These are phyloP conservation scores for Tachina lurida DNA, from an alignment of 2,888 invertebrate genomes.

Conservation along the genomic window DNA sequence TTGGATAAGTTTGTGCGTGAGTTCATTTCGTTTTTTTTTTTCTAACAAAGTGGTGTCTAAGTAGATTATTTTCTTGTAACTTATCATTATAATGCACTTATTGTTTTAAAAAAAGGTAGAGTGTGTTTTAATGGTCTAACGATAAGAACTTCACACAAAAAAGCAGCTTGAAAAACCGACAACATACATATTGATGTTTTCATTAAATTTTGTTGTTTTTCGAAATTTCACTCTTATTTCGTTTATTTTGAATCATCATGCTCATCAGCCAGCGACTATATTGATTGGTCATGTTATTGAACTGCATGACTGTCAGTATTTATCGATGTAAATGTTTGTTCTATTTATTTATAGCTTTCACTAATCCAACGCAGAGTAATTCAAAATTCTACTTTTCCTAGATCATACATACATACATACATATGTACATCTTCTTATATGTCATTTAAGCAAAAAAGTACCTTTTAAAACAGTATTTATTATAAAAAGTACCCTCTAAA, in stretches of 20 bases:
- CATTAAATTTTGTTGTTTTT: slow-evolving; percentile 10
- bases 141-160: slow-evolving; percentile 66
- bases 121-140: slow-evolving; percentile 38
- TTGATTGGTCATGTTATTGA: slow-evolving; percentile 22
- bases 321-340: not conserved
- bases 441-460: no score
- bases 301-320: slow-evolving; percentile 1
- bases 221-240: slow-evolving; percentile 34
- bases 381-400: not conserved
- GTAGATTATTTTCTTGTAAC: slow-evolving; percentile 38
- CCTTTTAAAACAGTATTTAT: no score
- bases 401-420: no score
- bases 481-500: no score
- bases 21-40: slow-evolving; percentile 34
- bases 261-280: not conserved
- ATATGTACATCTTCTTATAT: no score
- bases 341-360: slow-evolving; percentile 41
- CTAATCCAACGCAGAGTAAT: slow-evolving; percentile 9
- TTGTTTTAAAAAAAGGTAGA: slow-evolving; percentile 40
- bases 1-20: not conserved
- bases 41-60: slow-evolving; percentile 17
- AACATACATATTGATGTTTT: not conserved
- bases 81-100: slow-evolving; percentile 59
- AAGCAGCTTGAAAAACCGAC: not conserved
- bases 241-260: slow-evolving; percentile 23